Evolutionary conservation across 2,797 vertebrate genomes (phyloP), one percentile per base, ranked within the genome.

Genomic region (Arnoldichthys spilopterus): DNA sequence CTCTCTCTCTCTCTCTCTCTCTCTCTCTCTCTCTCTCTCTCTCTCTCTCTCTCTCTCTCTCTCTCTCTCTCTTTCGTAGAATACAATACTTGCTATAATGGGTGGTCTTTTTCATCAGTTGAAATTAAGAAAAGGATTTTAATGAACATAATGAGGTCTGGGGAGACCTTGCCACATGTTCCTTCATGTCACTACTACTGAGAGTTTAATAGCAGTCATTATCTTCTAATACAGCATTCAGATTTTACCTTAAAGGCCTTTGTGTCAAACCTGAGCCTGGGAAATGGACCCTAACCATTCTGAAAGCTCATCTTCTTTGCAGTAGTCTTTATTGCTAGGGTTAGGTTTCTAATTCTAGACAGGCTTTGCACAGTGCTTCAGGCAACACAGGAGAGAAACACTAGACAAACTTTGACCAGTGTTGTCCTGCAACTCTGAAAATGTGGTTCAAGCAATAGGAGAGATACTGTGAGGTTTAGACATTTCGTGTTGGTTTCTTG

Each of bases 171-270:
- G n/a, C 68, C 45, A 51, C 73, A 71, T 12, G 24, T 75, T 76
- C 56, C 43, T 74, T 79, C 30, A 32, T 47, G 37, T 64, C 47
- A 16, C 20, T 15, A 56, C 24, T 20, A 32, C 63, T 64, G 63
- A 43, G 66, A 47, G 40, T 66, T 72, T 80, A 82, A 76, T 76
- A 28, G 62, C 32, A 24, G 43, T 32, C 18, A 75, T 82, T 78
- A 78, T 67, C 61, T 34, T 71, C n/a, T n/a, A n/a, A 58, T 15
- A 30, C 72, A 64, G 58, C 13, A 6, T 62, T 69, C 54, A 12
- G 40, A 30, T 54, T 40, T 61, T 30, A 79, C 53, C 49, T 15
- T 22, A 62, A 59, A 76, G 51, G 69, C 22, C 28, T 80, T 85
- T 77, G 74, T 82, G 64, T 43, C n/a, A 9, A 37, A 53, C 43